Evolutionary conservation across 1,140 invertebrate genomes (phyloP).

Genomic region (Popillia japonica): DNA sequence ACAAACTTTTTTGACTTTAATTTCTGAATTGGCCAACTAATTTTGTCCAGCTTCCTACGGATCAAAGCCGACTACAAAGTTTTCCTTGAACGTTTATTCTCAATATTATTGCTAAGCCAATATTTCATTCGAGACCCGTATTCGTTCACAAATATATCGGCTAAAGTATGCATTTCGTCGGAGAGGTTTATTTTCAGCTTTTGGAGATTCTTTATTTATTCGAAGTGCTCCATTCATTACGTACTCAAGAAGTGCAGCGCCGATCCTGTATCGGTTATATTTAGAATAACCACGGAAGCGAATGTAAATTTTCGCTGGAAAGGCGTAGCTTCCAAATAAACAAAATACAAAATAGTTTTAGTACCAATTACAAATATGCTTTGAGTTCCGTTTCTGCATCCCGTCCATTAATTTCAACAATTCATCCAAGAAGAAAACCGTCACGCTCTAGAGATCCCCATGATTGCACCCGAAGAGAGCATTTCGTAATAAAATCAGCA

Average conservation of each 20-base stretch:
- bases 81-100: slow-evolving; percentile 8
- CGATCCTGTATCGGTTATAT: neutral
- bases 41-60: neutral
- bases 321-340: neutral
- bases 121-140: neutral
- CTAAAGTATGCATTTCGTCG: slow-evolving; percentile 19
- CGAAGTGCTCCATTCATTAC: slow-evolving; percentile 27
- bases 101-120: slow-evolving; percentile 14
- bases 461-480: slow-evolving; percentile 20
- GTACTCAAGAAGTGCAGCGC: neutral
- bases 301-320: neutral
- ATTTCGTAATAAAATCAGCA: slow-evolving; percentile 30
- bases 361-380: too few relatives aligned
- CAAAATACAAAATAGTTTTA: too few relatives aligned
- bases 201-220: slow-evolving; percentile 35
- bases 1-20: too few relatives aligned
- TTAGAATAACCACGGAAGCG: neutral
- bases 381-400: neutral
- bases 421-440: neutral
- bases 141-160: slow-evolving; percentile 1
- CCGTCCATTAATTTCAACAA: neutral
- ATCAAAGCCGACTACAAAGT: slow-evolving; percentile 32
- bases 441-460: neutral
- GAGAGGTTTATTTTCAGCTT: slow-evolving; percentile 2
- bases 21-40: slow-evolving; percentile 17